Percentiles rank a stretch among this genome's conserved stretches.
phyloP scores from a whole-genome alignment of 1,140 invertebrate genomes.

The Pachypeltis micranthus region DNA sequence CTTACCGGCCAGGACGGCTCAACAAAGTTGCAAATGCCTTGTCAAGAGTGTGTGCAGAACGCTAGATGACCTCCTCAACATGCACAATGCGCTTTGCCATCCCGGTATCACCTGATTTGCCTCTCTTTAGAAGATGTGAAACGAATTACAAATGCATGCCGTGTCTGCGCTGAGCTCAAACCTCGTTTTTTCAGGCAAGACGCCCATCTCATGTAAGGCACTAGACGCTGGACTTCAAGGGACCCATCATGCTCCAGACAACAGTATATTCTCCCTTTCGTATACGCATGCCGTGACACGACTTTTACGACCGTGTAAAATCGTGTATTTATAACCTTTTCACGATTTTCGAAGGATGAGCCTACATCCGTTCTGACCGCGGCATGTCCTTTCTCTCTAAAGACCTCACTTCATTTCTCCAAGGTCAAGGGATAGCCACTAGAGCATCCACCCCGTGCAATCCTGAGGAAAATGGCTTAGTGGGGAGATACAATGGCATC shows the following conservation, averaged over 20 bases:
- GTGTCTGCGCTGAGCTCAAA: constrained; percentile 24
- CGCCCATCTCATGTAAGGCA: not conserved
- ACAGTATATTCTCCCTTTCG: constrained; percentile 29
- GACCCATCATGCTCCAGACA: constrained; percentile 26
- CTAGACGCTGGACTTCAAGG: constrained; percentile 24
- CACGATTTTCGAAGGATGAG: constrained; percentile 24
- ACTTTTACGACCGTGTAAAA: constrained; percentile 21
- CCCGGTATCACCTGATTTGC: not conserved
- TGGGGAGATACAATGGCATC: no score
- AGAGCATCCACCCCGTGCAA: no score
- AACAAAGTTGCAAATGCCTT: not conserved
- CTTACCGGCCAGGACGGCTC: constrained; percentile 5
- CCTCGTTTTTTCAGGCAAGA: constrained; percentile 15
- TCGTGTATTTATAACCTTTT: constrained; percentile 20
- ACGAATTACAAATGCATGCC: constrained; percentile 17
- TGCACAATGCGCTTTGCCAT: not conserved
- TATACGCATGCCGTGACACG: constrained; percentile 25
- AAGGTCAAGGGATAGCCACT: no score
- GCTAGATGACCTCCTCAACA: not conserved
- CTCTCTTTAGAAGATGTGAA: constrained; percentile 25
- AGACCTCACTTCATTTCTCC: no score
- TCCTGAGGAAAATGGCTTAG: no score
- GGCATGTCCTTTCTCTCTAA: no score
- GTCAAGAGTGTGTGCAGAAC: not conserved
- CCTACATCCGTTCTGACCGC: not conserved